These are phyloP conservation scores for Atherinosoma microstoma DNA, from an alignment of 2,797 vertebrate genomes.

Conservation along the genomic window DNA sequence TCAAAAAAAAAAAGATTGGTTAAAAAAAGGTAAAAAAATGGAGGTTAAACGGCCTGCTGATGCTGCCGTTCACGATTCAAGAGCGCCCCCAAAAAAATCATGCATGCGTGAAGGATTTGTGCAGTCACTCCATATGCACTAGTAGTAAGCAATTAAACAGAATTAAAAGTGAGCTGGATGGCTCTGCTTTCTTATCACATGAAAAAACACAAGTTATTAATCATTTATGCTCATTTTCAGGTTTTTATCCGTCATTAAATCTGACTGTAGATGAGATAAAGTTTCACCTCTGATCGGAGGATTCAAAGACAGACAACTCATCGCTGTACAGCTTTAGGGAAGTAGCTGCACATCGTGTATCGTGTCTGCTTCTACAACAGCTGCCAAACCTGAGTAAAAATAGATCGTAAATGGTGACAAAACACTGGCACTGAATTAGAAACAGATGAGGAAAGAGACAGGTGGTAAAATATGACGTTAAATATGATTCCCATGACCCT, in stretches of 20 bases:
- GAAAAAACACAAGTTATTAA: not conserved
- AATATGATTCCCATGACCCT: too few relatives aligned
- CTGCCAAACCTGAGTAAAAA: conserved; percentile 13
- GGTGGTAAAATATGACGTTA: not conserved
- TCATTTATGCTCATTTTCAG: not conserved
- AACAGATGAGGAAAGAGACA: not conserved
- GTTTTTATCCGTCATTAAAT: conserved; percentile 14
- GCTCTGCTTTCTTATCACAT: not conserved
- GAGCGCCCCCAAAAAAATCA: not conserved
- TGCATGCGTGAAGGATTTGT: conserved; percentile 19
- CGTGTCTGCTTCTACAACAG: not conserved
- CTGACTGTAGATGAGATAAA: conserved; percentile 27
- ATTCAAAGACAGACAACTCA: conserved; percentile 20
- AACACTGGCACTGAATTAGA: not conserved
- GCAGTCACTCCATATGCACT: conserved; percentile 1
- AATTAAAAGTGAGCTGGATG: conserved; percentile 4
- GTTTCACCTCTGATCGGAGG: conserved; percentile 22
- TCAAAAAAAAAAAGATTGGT: conserved; percentile 32
- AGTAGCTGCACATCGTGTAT: not conserved
- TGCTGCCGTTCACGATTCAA: conserved; percentile 17
- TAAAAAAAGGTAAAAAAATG: conserved; percentile 31
- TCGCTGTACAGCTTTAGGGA: conserved; percentile 39
- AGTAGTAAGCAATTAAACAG: not conserved
- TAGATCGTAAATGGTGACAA: not conserved
- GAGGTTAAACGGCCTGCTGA: conserved; percentile 29